phyloP scores from a whole-genome alignment of 1,140 invertebrate genomes.

The Maniola jurtina region DNA sequence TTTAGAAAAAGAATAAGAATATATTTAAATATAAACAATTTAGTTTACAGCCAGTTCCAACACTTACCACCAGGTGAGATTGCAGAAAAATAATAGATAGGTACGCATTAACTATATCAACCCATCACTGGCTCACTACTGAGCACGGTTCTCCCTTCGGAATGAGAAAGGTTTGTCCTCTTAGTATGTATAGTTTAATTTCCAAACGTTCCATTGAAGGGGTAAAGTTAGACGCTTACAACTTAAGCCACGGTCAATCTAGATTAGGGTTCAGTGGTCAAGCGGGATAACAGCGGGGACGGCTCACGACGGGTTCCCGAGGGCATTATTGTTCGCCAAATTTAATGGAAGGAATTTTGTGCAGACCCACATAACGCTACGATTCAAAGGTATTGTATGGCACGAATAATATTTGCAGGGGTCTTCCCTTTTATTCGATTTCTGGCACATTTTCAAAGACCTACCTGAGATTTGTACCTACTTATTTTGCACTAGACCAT shows the following conservation, averaged over 20 bases:
- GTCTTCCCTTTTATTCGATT: background rate
- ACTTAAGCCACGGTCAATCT: conserved; percentile 26
- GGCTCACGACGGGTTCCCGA: conserved; percentile 37
- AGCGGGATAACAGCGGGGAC: conserved; percentile 35
- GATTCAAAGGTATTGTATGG: conserved; percentile 33
- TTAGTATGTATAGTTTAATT: no score
- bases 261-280: conserved; percentile 43
- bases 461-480: background rate
- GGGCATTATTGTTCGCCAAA: conserved; percentile 44
- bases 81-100: no score
- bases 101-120: no score
- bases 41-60: no score
- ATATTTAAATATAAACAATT: no score
- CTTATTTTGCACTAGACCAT: no score
- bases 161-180: no score
- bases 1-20: no score
- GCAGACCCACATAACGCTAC: conserved; percentile 36
- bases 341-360: conserved; percentile 45
- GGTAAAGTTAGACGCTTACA: background rate
- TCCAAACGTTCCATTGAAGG: no score
- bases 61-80: no score
- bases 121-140: no score
- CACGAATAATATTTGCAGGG: background rate
- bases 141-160: no score
- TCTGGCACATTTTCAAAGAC: background rate